Evolutionary conservation across 2,113 vertebrate genomes (phyloP), one percentile per base, ranked within the genome.

Genomic region (Phyllopteryx taeniolatus): DNA sequence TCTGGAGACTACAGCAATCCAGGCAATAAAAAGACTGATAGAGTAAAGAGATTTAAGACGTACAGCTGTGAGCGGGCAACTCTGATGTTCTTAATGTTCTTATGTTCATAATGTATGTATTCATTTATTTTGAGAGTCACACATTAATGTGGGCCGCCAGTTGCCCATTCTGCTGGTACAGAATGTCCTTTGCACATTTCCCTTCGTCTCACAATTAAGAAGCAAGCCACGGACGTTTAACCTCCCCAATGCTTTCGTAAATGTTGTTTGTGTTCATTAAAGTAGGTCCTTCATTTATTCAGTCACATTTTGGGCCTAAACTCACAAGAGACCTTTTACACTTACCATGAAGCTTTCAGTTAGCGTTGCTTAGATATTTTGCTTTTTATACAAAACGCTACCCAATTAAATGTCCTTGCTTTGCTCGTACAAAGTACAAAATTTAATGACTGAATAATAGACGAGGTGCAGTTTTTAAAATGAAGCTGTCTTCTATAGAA

Each of bases 261-360:
- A 82, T 62, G 63, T 83, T 68, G 76, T 75, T 57, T 75, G 76
- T 63, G 70, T 68, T 43, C 20, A 43, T 20, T 5, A n/a, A 80
- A 86, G 75, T 85, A 80, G 83, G 73, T 80, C 82, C 44, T 61
- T 79, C 76, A 75, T 57, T 19, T 78, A 10, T 74, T 81, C 69
- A 77, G 87, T 84, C 84, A 79, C 61, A 79, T 68, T 77, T 49
- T 67, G 57, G 77, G 67, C 67, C 43, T 7, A 72, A 82, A 83
- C 84, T 85, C 76, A 70, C 19, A 27, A 75, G 74, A 56, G 13
- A 59, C 35, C 64, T 56, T 84, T 77, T 85, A 75, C 74, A 17
- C 67, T 79, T 88, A 87, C 86, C 87, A 86, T 47, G 72, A 57
- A 76, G 71, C 75, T 63, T 71, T 88, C 82, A 75, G 76, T 85